These are phyloP conservation scores for Scaptomyza hsui DNA, from an alignment of 1,140 invertebrate species.

Conservation along the genomic window DNA sequence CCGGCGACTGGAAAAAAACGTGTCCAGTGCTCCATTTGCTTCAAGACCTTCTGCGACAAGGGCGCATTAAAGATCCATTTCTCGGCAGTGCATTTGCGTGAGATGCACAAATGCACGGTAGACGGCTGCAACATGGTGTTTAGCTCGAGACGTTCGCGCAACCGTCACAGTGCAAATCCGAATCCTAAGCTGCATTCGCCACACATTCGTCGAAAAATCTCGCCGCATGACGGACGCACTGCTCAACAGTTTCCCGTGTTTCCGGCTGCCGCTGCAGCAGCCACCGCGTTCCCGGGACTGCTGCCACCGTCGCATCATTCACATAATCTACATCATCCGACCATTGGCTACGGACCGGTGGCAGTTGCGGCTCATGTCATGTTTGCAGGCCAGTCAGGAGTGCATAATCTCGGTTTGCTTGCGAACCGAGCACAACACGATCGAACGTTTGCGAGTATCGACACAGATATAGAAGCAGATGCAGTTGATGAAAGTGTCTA, in stretches of 20 bases:
- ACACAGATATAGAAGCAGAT: conserved; percentile 43
- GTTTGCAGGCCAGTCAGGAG: conserved; percentile 47
- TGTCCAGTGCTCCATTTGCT: conserved; percentile 98
- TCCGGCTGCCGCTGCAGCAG: conserved; percentile 71
- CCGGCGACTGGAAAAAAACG: conserved; percentile 97
- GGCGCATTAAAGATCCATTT: conserved; percentile 99
- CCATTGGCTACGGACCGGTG: conserved; percentile 46
- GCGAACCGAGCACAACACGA: conserved; percentile 47
- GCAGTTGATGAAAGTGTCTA: conserved; percentile 64
- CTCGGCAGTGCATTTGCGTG: conserved; percentile 94
- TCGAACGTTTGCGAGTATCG: conserved; percentile 37
- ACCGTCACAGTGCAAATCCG: conserved; percentile 96
- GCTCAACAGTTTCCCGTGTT: conserved; percentile 91
- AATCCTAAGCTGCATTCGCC: conserved; percentile 99
- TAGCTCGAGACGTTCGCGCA: conserved; percentile 89
- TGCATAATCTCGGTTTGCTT: conserved; percentile 55
- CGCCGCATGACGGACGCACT: conserved; percentile 95
- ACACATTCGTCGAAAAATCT: conserved; percentile 95
- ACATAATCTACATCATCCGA: conserved; percentile 41
- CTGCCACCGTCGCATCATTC: conserved; percentile 83
- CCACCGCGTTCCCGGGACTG: conserved; percentile 85
- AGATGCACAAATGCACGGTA: conserved; percentile 92
- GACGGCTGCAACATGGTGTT: conserved; percentile 93
- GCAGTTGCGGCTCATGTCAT: conserved; percentile 48
- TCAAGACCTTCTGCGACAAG: conserved; percentile 99